phyloP scores from a whole-genome alignment of 2,888 invertebrate species.

The Brenthis ino region DNA sequence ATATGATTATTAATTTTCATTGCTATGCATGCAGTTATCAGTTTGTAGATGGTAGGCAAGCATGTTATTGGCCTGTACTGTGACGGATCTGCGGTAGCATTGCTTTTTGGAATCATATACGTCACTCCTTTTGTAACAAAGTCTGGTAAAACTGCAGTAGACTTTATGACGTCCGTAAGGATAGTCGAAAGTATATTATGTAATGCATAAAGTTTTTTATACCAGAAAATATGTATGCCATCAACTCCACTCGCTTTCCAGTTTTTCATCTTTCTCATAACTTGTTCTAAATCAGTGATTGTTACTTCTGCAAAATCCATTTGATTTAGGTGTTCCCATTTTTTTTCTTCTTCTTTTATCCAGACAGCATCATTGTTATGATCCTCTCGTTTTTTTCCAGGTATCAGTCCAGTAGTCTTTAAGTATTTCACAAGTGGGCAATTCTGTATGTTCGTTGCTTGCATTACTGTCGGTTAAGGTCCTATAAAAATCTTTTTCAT shows the following conservation, averaged over 20 bases:
- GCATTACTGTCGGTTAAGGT: not conserved
- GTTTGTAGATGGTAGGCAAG: no score
- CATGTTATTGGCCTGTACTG: no score
- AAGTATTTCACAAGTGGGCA: not conserved
- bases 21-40: no score
- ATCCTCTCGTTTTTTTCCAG: not conserved
- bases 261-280: constrained; percentile 6
- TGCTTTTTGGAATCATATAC: no score
- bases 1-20: no score
- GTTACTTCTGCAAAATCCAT: not conserved
- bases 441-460: not conserved
- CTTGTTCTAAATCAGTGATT: no score
- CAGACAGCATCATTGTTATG: not conserved
- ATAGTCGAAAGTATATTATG: constrained; percentile 29
- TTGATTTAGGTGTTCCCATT: not conserved
- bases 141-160: no score
- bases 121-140: no score
- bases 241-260: constrained; percentile 36
- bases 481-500: constrained; percentile 5
- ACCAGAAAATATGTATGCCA: constrained; percentile 35
- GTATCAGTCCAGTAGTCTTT: not conserved
- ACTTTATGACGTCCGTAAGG: constrained; percentile 29
- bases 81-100: no score
- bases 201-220: constrained; percentile 30
- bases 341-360: not conserved